Conservation (phyloP, 2,113 vertebrate species). For the Eclectus roratus region DNA sequence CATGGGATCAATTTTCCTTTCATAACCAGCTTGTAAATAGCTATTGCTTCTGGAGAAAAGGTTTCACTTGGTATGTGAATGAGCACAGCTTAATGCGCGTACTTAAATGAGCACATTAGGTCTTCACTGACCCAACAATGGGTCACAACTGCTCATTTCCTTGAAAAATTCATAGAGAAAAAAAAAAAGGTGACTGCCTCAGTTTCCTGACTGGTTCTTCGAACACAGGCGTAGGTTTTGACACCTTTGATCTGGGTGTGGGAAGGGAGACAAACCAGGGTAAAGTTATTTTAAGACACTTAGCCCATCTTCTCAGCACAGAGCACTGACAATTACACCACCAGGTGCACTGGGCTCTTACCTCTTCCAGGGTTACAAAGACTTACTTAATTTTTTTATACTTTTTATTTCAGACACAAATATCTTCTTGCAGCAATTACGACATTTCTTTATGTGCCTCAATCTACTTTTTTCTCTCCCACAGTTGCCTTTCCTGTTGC, state of each 20-base stretch:
- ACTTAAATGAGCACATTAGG: neutral
- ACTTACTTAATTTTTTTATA: neutral
- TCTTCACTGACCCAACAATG: neutral
- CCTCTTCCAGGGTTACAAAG: accelerated
- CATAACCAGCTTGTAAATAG: neutral
- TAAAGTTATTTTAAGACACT: neutral
- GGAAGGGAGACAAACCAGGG: neutral
- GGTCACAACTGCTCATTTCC: neutral
- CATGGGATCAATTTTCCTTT: neutral
- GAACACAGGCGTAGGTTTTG: accelerated
- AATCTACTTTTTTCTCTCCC: neutral
- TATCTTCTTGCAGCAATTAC: neutral
- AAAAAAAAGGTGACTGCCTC: neutral
- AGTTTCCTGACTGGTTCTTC: neutral
- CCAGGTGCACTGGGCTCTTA: neutral
- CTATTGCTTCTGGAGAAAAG: neutral
- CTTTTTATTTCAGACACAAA: neutral
- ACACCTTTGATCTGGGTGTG: neutral
- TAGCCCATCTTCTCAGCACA: neutral
- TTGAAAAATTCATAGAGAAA: neutral
- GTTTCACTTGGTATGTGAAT: neutral
- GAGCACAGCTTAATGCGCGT: neutral
- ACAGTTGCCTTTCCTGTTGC: neutral
- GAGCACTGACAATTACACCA: neutral
- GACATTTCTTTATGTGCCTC: neutral